Evolutionary conservation across 92 coral and sea anemone species (phyloP).

Genomic region (Micromussa lordhowensis): DNA sequence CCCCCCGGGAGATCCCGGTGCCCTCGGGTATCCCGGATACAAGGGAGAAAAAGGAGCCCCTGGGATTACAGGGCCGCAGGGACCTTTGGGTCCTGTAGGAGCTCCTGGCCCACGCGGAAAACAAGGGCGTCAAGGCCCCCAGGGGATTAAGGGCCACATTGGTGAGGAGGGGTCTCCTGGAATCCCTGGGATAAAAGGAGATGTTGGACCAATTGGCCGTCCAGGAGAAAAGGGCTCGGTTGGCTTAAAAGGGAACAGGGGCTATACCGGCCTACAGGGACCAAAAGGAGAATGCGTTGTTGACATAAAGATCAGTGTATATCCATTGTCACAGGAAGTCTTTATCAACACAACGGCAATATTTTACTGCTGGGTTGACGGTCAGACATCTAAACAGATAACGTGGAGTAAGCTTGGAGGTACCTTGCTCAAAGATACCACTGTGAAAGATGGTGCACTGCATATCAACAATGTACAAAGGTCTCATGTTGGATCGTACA

Average conservation of each 20-base stretch:
- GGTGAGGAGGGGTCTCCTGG: slow-evolving; percentile 58
- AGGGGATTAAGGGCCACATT: slow-evolving; percentile 47
- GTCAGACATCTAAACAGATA: not conserved
- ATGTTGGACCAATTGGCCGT: slow-evolving; percentile 6
- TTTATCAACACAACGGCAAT: not conserved
- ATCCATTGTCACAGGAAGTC: slow-evolving; percentile 12
- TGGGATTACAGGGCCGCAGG: slow-evolving; percentile 55
- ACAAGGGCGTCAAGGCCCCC: slow-evolving; percentile 56
- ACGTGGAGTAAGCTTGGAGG: slow-evolving; percentile 31
- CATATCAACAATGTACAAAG: slow-evolving; percentile 15
- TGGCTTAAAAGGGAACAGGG: slow-evolving; percentile 20
- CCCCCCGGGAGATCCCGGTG: slow-evolving; percentile 13
- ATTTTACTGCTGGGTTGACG: slow-evolving; percentile 34
- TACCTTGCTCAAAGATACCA: not conserved
- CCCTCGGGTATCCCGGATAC: slow-evolving; percentile 37
- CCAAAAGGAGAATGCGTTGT: slow-evolving; percentile 34
- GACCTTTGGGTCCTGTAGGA: slow-evolving; percentile 58
- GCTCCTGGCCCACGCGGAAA: slow-evolving; percentile 48
- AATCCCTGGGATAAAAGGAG: slow-evolving; percentile 32
- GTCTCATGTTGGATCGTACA: slow-evolving; percentile 22
- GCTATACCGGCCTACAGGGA: slow-evolving; percentile 14
- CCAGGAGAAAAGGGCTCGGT: slow-evolving; percentile 19
- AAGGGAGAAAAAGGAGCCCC: slow-evolving; percentile 48
- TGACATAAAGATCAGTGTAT: not conserved
- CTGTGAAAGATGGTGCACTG: not conserved